phyloP scores from a whole-genome alignment of 2,888 invertebrate species.

The Calliphora vomitoria region DNA sequence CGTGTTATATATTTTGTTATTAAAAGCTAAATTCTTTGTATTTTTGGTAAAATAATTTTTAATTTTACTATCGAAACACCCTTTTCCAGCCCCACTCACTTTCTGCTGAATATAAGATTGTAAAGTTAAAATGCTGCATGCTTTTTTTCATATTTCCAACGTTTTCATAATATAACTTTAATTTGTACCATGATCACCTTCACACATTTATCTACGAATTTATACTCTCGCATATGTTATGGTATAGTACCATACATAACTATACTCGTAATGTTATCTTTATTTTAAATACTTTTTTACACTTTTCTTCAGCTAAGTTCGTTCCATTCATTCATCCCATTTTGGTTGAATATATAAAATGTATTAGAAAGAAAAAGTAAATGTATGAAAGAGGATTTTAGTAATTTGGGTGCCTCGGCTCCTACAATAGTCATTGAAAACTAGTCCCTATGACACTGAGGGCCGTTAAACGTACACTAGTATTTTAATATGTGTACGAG shows the following conservation, averaged over 20 bases:
- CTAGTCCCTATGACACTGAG: too few species aligned
- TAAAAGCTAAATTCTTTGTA: neutral
- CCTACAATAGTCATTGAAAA: too few species aligned
- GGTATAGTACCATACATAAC: neutral
- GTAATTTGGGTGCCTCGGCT: too few species aligned
- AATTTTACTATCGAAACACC: neutral
- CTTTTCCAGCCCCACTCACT: neutral
- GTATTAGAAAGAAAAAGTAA: neutral
- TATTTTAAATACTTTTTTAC: constrained; percentile 8
- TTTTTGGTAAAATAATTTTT: neutral
- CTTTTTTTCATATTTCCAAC: constrained; percentile 10
- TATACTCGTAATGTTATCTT: constrained; percentile 38
- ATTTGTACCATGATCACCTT: constrained; percentile 68
- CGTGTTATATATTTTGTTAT: too few species aligned
- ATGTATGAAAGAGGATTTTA: too few species aligned
- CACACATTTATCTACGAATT: constrained; percentile 64
- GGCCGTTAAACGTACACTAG: too few species aligned
- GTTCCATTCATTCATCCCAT: constrained; percentile 30
- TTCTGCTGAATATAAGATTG: neutral
- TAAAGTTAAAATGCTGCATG: constrained; percentile 35
- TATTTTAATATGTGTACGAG: too few species aligned
- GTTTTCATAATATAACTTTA: constrained; percentile 63
- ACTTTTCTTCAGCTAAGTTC: neutral
- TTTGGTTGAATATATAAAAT: constrained; percentile 44
- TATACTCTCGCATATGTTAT: neutral